Evolutionary conservation across 1,140 invertebrate species (phyloP).

Genomic region (Eueides isabella): DNA sequence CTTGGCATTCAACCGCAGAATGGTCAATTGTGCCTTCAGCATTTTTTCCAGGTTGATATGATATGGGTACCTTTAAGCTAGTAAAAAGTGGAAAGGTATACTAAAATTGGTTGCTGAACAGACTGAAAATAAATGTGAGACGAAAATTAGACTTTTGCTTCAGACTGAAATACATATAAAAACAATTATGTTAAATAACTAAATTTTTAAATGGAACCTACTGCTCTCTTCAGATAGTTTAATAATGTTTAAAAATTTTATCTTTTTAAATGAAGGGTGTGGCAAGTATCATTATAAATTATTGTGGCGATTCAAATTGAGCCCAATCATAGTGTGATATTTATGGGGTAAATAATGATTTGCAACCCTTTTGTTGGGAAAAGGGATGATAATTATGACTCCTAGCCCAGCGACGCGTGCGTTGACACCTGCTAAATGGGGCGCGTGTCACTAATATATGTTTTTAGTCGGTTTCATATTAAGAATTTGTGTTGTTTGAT

Average conservation of each 20-base stretch:
- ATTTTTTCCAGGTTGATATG: no score
- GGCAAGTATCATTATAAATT: conserved; percentile 75
- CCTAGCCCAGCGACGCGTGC: conserved; percentile 41
- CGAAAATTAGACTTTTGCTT: no score
- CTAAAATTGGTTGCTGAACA: no score
- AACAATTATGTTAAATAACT: no score
- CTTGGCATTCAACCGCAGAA: no score
- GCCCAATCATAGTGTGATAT: conserved; percentile 60
- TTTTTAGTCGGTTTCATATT: conserved; percentile 16
- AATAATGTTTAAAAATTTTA: background rate
- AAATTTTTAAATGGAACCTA: no score
- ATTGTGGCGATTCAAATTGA: conserved; percentile 69
- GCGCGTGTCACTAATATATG: conserved; percentile 32
- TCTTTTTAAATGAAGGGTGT: conserved; percentile 14
- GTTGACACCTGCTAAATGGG: conserved; percentile 64
- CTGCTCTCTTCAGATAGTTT: background rate
- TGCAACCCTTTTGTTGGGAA: conserved; percentile 68
- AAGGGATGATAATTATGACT: conserved; percentile 63
- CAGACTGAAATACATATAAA: no score
- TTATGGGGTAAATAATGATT: conserved; percentile 77
- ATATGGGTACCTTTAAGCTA: no score
- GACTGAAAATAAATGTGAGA: no score
- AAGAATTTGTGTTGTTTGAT: background rate
- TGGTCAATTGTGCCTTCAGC: no score
- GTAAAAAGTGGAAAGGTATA: no score